Evolutionary conservation across 2,888 invertebrate species (phyloP).

Genomic region (Cataglyphis livida): DNA sequence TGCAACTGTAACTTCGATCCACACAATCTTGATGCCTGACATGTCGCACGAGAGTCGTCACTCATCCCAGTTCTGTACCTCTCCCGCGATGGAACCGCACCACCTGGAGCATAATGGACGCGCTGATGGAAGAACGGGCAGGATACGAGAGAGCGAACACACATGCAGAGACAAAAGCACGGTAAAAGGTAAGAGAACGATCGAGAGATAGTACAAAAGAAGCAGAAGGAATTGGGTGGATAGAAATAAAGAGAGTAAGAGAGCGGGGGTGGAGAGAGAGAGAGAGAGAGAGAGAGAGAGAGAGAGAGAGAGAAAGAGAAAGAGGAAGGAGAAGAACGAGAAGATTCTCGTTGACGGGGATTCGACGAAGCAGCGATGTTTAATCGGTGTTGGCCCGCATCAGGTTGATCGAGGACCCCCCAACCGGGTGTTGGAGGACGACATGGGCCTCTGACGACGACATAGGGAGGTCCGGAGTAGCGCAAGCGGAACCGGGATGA

Average conservation of each 20-base stretch:
- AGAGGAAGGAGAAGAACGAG: constrained; percentile 36
- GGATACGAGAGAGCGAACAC: constrained; percentile 43
- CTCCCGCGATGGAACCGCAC: constrained; percentile 14
- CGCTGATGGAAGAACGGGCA: constrained; percentile 30
- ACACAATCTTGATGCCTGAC: not conserved
- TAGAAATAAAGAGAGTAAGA: constrained; percentile 11
- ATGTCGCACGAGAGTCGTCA: constrained; percentile 10
- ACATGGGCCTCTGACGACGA: constrained; percentile 61
- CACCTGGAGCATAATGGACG: constrained; percentile 43
- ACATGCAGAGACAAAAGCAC: constrained; percentile 58
- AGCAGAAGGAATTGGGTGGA: constrained; percentile 13
- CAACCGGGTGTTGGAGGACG: constrained; percentile 76
- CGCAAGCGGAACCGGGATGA: constrained; percentile 72
- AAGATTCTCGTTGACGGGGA: constrained; percentile 76
- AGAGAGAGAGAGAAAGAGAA: too few relatives aligned
- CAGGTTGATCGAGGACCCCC: constrained; percentile 85
- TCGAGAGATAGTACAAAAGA: constrained; percentile 41
- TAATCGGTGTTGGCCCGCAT: constrained; percentile 84
- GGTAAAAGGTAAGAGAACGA: constrained; percentile 36
- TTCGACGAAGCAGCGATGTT: constrained; percentile 82
- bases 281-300: constrained; percentile 1
- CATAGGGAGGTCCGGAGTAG: constrained; percentile 59
- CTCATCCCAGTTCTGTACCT: not conserved
- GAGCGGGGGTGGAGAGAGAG: constrained; percentile 11
- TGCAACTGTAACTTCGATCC: not conserved